Evolutionary conservation across 2,113 vertebrate genomes (phyloP).

Genomic region (Ammodramus savannarum): DNA sequence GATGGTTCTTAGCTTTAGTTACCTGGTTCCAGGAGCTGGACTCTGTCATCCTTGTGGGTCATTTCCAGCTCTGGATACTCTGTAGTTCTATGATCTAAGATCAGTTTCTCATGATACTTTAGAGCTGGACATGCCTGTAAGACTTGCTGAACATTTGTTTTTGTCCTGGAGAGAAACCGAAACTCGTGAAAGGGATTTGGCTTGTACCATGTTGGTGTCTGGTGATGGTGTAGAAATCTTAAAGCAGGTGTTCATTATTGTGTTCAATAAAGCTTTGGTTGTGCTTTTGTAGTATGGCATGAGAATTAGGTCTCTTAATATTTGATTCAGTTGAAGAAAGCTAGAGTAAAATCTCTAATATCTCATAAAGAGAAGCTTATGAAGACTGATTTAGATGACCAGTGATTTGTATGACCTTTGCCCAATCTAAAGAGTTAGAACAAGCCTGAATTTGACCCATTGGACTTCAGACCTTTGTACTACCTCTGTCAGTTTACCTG

Average conservation of each 20-base stretch:
- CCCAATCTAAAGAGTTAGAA: not conserved
- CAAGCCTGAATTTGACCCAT: not conserved
- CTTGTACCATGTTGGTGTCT: not conserved
- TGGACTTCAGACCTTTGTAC: not conserved
- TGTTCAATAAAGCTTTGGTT: not conserved
- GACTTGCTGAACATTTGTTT: not conserved
- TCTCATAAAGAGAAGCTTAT: not conserved
- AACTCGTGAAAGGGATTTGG: not conserved
- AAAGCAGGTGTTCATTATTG: not conserved
- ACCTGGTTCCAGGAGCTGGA: not conserved
- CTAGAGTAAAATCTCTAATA: not conserved
- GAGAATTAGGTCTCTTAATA: not conserved
- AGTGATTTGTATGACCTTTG: too few species aligned
- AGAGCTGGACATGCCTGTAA: not conserved
- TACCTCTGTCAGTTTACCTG: not conserved
- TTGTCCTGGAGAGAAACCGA: not conserved
- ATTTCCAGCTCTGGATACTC: not conserved
- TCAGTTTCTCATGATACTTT: not conserved
- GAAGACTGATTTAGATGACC: not conserved
- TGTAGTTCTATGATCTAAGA: not conserved
- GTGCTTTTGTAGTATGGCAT: not conserved
- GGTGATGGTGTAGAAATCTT: not conserved
- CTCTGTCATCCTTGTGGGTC: not conserved
- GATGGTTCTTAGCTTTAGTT: not conserved
- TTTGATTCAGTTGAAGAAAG: not conserved